Base-by-base conservation (phyloP, 1,140 invertebrate genomes). In the Eulimnadia texana region DNA sequence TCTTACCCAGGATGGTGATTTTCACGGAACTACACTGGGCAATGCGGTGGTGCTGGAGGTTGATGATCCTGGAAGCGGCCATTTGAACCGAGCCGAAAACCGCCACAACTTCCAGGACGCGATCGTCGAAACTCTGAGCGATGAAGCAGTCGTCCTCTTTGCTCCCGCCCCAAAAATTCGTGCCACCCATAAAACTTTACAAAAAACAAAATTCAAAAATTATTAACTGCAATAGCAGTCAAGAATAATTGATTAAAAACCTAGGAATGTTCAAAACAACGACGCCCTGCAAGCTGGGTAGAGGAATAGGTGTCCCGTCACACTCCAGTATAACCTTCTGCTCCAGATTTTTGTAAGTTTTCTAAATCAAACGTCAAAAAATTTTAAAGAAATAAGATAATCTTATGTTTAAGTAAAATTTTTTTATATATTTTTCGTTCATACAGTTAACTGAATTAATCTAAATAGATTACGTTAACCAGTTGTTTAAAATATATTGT, bases 61-160 rank as follows among this genome's bases (percentile, higher is more conserved):
- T 95, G 60, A 97, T 90, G 1, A 97, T 78, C 19, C 93, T 78
- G 0, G 91, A 95, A 0, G 93, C 91, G 1, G 93, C 93, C 88
- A 98, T 94, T 76, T 98, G 94, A 16, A 94, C 89, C 0, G 91
- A 92, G 0, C 93, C 93, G 74, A 96, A 97, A 0, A 97, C 92
- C 11, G 93, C 93, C 2, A 98, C 92, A 16, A 98, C 93, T 78
- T 96, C 90, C 6, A 97, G 75, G 56, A 96, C 86, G 55, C 88
- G 82, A 74, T 97, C 93, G 74, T 97, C 93, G 67, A 94, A 92
- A 3, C 86, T 88, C 1, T 89, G 90, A 1, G 87, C 83, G 13
- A 92, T 73, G 69, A 93, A 94, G 16, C 88, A 78, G 66, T 92
- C 89, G 66, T 90, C 90, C 67, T 87, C 87, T 71, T 92, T 89